phyloP scores from a whole-genome alignment of 2,888 invertebrate species.

The Pseudococcus jackbeardsleyi region DNA sequence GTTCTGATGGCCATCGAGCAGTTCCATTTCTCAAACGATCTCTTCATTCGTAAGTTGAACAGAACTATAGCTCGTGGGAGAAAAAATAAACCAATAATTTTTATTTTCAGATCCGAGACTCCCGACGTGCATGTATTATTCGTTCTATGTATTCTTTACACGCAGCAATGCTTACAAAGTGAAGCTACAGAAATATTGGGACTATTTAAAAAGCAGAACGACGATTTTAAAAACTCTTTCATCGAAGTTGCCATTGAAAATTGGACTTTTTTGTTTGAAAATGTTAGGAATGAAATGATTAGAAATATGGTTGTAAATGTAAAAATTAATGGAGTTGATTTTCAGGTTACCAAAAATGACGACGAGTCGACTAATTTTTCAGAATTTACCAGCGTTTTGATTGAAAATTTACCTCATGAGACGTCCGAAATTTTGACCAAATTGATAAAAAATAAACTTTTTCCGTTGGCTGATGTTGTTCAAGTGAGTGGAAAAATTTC shows the following conservation, averaged over 20 bases:
- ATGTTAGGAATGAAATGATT: background rate
- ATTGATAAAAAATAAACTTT: conserved; percentile 70
- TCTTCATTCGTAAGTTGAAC: conserved; percentile 10
- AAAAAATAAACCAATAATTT: background rate
- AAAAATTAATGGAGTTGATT: background rate
- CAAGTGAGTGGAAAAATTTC: conserved; percentile 66
- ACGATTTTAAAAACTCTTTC: background rate
- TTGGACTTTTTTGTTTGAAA: conserved; percentile 61
- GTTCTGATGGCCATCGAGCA: conserved; percentile 43
- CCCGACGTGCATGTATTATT: conserved; percentile 49
- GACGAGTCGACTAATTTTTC: conserved; percentile 71
- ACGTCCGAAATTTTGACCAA: conserved; percentile 72
- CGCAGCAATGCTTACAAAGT: conserved; percentile 51
- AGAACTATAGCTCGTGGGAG: background rate
- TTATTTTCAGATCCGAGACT: conserved; percentile 35
- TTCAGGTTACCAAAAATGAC: conserved; percentile 69
- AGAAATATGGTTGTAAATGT: background rate
- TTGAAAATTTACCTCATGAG: conserved; percentile 71
- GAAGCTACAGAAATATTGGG: conserved; percentile 27
- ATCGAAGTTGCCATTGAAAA: conserved; percentile 2
- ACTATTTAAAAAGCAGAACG: background rate
- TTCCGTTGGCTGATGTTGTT: conserved; percentile 68
- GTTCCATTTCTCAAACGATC: conserved; percentile 32
- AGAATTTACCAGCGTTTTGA: conserved; percentile 73
- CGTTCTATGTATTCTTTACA: background rate